Evolutionary conservation across 2,888 invertebrate genomes (phyloP), one percentile per base, ranked within the genome.

Genomic region (Orgyia antiqua): DNA sequence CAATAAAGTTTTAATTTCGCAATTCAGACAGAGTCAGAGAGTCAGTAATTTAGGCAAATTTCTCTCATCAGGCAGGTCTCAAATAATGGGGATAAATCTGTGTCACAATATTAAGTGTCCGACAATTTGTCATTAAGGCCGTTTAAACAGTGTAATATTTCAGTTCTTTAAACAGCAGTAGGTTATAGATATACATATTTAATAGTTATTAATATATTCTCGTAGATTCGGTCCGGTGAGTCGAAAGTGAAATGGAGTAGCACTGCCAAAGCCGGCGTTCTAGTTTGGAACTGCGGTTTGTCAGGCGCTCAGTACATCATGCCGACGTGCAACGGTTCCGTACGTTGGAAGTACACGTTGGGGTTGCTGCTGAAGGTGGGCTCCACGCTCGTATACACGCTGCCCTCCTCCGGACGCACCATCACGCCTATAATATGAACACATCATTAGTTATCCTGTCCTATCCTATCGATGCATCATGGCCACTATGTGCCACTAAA

Each of bases 351-450:
- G 79, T 93, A 95, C 48, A 95, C 95, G 87, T 95, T 95, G 51
- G 95, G 95, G 87, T 95, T 95, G 77, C 92, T 93, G 78, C 95
- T 95, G 75, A 95, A 88, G 55, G 94, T 94, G 56, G 93, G 93
- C 78, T 94, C 93, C 69, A 92, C 87, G 52, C 94, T 94, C 61
- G 95, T 94, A 84, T 95, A 95, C 63, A 94, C 89, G 84, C 92
- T 93, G 59, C 92, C 91, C 72, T 94, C 95, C 69, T 94, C 94
- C 53, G 93, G 91, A 64, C 92, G 90, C 75, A 93, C 83, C 78
- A 93, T 91, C 80, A 94, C 89, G 74, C 93, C 93, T 90, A 87
- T 56, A 73, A 42, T 42, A 20, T 41, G 17, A 58, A 38, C 17
- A 29, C 19, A 38, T 24, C 33, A 47, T 51, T 23, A 45, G 17